A percentile compares a stretch with the other conserved stretches of the same genome.
Evolutionary conservation across 1,140 invertebrate species (phyloP).

Genomic region (Drosophila grimshawi): DNA sequence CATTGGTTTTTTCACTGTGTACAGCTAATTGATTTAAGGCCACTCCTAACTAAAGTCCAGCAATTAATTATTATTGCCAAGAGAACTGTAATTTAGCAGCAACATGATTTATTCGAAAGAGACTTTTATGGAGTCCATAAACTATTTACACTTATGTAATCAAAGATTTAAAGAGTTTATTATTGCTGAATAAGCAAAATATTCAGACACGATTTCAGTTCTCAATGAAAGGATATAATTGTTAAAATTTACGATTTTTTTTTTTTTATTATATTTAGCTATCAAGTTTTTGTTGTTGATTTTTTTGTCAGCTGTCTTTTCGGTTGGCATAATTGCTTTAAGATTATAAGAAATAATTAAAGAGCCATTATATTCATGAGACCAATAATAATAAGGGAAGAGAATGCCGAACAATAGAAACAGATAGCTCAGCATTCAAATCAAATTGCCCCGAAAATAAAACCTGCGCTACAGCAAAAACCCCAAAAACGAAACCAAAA

Average conservation of each 20-base stretch:
- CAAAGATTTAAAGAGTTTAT: too few relatives aligned
- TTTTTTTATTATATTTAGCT: neutral
- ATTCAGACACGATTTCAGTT: too few relatives aligned
- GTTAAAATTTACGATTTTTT: neutral
- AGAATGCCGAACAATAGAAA: constrained; percentile 67
- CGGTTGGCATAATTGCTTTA: constrained; percentile 32
- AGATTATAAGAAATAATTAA: constrained; percentile 74
- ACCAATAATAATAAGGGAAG: constrained; percentile 38
- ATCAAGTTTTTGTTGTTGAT: constrained; percentile 6
- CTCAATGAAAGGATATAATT: neutral
- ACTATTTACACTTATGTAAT: too few relatives aligned
- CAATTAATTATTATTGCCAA: neutral
- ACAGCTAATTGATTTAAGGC: neutral
- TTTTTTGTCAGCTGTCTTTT: constrained; percentile 20
- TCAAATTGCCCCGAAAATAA: constrained; percentile 78
- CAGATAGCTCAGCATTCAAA: constrained; percentile 73
- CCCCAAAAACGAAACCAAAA: too few relatives aligned
- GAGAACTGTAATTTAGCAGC: neutral
- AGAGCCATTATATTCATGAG: constrained; percentile 70
- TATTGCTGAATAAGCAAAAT: neutral
- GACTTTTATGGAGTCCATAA: neutral
- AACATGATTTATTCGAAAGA: neutral
- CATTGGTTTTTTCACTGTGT: neutral
- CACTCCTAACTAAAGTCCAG: neutral
- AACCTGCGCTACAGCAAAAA: constrained; percentile 5